Evolutionary conservation across 2,797 vertebrate species (phyloP).

Genomic region (Sebastes baramenuke): DNA sequence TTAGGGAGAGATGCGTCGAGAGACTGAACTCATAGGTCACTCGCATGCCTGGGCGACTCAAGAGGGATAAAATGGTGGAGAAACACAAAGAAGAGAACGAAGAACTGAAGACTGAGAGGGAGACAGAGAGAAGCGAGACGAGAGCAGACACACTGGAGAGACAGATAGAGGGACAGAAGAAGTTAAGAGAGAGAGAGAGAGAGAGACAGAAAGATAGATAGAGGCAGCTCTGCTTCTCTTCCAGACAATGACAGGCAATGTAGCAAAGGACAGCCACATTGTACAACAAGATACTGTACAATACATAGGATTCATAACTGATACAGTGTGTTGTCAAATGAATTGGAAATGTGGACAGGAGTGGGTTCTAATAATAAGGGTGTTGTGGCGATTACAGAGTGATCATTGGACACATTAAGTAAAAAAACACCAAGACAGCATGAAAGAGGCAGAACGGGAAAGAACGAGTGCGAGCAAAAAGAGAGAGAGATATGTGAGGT

Average conservation of each 20-base stretch:
- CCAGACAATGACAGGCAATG: slow-evolving; percentile 83
- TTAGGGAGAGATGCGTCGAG: slow-evolving; percentile 78
- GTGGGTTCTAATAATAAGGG: slow-evolving; percentile 65
- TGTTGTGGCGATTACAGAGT: slow-evolving; percentile 77
- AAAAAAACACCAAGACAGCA: slow-evolving; percentile 80
- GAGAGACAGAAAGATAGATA: slow-evolving; percentile 31
- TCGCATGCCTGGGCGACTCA: slow-evolving; percentile 86
- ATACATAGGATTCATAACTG: slow-evolving; percentile 79
- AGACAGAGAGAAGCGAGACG: slow-evolving; percentile 61
- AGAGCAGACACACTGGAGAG: slow-evolving; percentile 35
- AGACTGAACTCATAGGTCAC: slow-evolving; percentile 84
- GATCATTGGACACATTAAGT: slow-evolving; percentile 77
- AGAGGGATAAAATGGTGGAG: slow-evolving; percentile 77
- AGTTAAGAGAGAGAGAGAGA: slow-evolving; percentile 2
- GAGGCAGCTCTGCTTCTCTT: slow-evolving; percentile 80
- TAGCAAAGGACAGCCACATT: slow-evolving; percentile 83
- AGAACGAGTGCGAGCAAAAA: slow-evolving; percentile 76
- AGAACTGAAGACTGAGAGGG: slow-evolving; percentile 70
- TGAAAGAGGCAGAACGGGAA: slow-evolving; percentile 76
- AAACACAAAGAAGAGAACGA: slow-evolving; percentile 80
- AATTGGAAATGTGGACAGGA: slow-evolving; percentile 75
- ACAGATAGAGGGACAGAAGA: slow-evolving; percentile 46
- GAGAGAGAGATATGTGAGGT: slow-evolving; percentile 75
- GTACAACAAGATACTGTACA: slow-evolving; percentile 81
- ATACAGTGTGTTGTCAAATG: slow-evolving; percentile 80